Conservation (phyloP, 2,888 invertebrate genomes). For the Apamea epomidion region DNA sequence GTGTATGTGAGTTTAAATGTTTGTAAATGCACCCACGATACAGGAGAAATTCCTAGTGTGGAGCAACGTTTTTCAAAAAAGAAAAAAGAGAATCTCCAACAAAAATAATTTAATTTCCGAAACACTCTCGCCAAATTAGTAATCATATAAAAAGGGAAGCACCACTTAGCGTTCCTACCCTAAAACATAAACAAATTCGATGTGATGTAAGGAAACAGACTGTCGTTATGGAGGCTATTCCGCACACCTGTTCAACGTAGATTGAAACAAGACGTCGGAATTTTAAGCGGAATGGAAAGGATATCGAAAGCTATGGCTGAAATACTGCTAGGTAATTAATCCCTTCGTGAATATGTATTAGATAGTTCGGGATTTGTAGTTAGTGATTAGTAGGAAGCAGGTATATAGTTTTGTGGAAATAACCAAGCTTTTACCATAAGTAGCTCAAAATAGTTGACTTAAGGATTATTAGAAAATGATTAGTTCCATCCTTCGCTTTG, state of each 20-base stretch:
- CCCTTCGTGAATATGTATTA: slow-evolving; percentile 18
- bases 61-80: too few relatives aligned
- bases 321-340: slow-evolving; percentile 35
- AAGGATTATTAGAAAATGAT: background rate
- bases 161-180: slow-evolving; percentile 32
- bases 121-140: slow-evolving; percentile 31
- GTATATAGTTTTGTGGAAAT: too few relatives aligned
- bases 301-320: background rate
- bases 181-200: slow-evolving; percentile 51
- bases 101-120: background rate
- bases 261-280: slow-evolving; percentile 65
- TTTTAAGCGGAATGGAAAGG: slow-evolving; percentile 52
- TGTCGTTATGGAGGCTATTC: slow-evolving; percentile 69
- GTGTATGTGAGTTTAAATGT: too few relatives aligned
- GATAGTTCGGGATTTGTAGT: background rate
- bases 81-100: too few relatives aligned
- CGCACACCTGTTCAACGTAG: slow-evolving; percentile 71
- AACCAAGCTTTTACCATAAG: too few relatives aligned
- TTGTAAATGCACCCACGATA: too few relatives aligned
- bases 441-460: too few relatives aligned
- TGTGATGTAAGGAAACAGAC: slow-evolving; percentile 65
- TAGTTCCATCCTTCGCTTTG: background rate
- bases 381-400: too few relatives aligned
- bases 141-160: slow-evolving; percentile 11
- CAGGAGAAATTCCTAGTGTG: too few relatives aligned